Conservation (phyloP, 30 jellyfish, hydroid and myxozoan genomes). For the Nemopilema nomurai region DNA sequence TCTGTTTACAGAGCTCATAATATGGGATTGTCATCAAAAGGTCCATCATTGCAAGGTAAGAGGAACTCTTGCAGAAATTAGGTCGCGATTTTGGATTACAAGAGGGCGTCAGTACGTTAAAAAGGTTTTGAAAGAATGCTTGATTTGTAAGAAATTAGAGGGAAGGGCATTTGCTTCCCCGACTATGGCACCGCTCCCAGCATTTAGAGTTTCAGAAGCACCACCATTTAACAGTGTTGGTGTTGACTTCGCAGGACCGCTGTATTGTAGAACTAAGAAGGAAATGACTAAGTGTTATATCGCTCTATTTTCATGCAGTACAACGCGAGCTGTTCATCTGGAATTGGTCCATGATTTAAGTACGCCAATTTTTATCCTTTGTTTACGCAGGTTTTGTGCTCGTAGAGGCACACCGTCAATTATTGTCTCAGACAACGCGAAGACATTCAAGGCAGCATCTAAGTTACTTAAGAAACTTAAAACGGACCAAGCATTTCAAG, state of each 20-base stretch:
- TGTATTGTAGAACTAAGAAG: background rate
- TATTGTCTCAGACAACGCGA: conserved; percentile 35
- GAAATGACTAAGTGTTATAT: conserved; percentile 35
- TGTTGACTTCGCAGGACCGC: conserved; percentile 62
- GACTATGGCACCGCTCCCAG: conserved; percentile 45
- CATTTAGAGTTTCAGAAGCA: conserved; percentile 33
- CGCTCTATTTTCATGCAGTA: conserved; percentile 30
- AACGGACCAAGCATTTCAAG: background rate
- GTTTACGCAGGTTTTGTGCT: conserved; percentile 20
- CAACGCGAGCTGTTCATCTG: conserved; percentile 51
- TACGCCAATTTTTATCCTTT: conserved; percentile 8
- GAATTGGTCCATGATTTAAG: conserved; percentile 18
- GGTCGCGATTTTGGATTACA: conserved; percentile 35
- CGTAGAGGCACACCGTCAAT: conserved; percentile 8
- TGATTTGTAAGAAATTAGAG: conserved; percentile 8
- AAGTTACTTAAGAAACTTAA: background rate
- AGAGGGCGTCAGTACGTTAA: conserved; percentile 61
- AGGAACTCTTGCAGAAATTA: conserved; percentile 42
- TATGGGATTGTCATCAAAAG: conserved; percentile 39
- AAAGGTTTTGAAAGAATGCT: conserved; percentile 20
- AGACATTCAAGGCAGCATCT: conserved; percentile 20
- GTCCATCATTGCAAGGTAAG: conserved; percentile 38
- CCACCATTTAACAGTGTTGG: conserved; percentile 50
- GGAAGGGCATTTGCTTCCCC: conserved; percentile 36
- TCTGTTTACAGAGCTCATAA: background rate